These are phyloP conservation scores for Pegoplata infirma DNA, from an alignment of 2,888 invertebrate genomes.

Conservation along the genomic window DNA sequence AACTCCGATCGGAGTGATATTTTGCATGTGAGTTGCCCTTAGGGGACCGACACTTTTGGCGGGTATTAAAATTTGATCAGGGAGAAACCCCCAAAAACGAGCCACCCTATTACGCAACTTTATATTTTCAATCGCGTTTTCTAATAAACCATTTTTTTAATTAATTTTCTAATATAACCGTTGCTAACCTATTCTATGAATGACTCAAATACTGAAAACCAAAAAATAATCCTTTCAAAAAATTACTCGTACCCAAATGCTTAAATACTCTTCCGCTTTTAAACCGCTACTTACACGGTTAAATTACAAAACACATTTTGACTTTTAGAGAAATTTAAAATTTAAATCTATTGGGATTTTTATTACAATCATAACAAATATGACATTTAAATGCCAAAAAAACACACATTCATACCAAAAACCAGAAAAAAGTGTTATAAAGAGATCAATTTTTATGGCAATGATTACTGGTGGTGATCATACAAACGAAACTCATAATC, in stretches of 20 bases:
- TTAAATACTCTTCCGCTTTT: not conserved
- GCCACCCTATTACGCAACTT: too few relatives aligned
- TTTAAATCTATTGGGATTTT: constrained; percentile 38
- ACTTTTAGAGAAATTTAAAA: constrained; percentile 7
- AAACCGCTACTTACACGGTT: constrained; percentile 14
- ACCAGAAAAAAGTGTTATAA: constrained; percentile 22
- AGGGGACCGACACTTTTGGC: too few relatives aligned
- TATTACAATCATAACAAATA: constrained; percentile 26
- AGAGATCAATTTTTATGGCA: constrained; percentile 25
- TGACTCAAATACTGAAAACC: not conserved
- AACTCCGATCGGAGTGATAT: too few relatives aligned
- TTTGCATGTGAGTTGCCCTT: too few relatives aligned
- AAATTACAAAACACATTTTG: constrained; percentile 13
- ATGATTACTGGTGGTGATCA: constrained; percentile 30
- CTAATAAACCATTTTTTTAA: too few relatives aligned
- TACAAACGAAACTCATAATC: constrained; percentile 37
- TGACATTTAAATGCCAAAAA: not conserved
- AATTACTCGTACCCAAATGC: not conserved
- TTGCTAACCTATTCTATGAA: too few relatives aligned
- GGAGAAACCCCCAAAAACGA: too few relatives aligned
- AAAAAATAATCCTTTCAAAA: not conserved
- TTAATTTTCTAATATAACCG: too few relatives aligned
- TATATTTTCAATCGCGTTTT: too few relatives aligned
- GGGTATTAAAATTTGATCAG: too few relatives aligned
- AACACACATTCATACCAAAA: too few relatives aligned